These are phyloP conservation scores for Spinus olivaceus DNA, from an alignment of 2,797 vertebrate species.

Conservation along the genomic window DNA sequence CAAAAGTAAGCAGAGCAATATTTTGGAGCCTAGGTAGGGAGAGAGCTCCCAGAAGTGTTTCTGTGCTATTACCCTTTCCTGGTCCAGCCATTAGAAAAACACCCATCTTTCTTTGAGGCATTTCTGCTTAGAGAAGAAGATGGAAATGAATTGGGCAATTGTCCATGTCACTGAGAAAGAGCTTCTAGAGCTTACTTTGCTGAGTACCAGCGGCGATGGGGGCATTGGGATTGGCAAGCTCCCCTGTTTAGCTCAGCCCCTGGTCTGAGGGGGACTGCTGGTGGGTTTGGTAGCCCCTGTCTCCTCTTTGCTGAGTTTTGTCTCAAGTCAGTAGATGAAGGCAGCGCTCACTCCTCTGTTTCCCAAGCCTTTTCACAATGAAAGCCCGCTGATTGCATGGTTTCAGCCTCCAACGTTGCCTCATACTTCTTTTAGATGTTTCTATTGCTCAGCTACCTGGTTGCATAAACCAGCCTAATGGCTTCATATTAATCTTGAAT, in stretches of 20 bases:
- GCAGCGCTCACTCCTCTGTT: fast-evolving
- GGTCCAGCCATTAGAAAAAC: neutral
- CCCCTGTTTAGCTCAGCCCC: neutral
- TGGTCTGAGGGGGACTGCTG: fast-evolving
- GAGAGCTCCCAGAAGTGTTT: neutral
- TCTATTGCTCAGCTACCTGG: conserved; percentile 49
- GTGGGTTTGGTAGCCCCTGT: neutral
- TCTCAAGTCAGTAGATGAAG: neutral
- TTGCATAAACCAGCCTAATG: conserved; percentile 60
- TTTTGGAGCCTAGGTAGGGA: neutral
- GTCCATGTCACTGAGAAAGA: neutral
- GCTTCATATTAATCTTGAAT: conserved; percentile 46
- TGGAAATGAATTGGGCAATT: neutral
- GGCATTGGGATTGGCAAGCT: fast-evolving
- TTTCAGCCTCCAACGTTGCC: conserved; percentile 11
- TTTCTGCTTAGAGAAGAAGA: neutral
- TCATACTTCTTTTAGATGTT: conserved; percentile 49
- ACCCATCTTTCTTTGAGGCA: fast-evolving
- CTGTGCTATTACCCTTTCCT: neutral
- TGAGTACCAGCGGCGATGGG: fast-evolving
- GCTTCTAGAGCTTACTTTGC: neutral
- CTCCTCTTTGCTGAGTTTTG: neutral
- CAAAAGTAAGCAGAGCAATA: fast-evolving
- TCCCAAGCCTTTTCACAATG: neutral
- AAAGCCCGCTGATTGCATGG: neutral